Percentiles rank a stretch among this genome's conserved stretches.
Evolutionary conservation across 2,888 invertebrate genomes (phyloP).

Genomic region (Andrena trimmerana): DNA sequence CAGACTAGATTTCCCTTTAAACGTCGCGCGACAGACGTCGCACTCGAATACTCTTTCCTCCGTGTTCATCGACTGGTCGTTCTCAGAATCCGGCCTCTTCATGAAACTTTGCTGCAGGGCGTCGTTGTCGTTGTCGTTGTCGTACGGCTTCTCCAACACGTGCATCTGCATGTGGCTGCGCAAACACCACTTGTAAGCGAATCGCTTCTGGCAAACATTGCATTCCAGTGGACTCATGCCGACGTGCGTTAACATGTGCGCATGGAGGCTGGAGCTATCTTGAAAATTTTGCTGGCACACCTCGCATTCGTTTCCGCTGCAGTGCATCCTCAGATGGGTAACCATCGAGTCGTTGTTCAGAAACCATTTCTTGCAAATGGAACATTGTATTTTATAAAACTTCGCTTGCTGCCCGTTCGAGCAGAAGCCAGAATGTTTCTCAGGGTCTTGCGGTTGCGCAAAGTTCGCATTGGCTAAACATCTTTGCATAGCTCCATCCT

Average conservation of each 20-base stretch:
- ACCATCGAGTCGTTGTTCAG: conserved; percentile 83
- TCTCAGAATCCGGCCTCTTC: conserved; percentile 67
- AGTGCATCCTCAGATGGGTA: conserved; percentile 81
- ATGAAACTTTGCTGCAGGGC: conserved; percentile 70
- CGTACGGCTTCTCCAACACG: conserved; percentile 79
- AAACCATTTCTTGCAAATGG: conserved; percentile 83
- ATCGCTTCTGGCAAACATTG: conserved; percentile 80
- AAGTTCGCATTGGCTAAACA: conserved; percentile 72
- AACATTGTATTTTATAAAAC: conserved; percentile 83
- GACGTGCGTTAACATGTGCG: conserved; percentile 82
- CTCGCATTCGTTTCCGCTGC: conserved; percentile 79
- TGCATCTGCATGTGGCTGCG: conserved; percentile 81
- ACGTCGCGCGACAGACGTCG: conserved; percentile 75
- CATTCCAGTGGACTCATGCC: conserved; percentile 81
- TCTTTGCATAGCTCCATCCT: conserved; percentile 76
- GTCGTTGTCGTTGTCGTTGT: conserved; percentile 76
- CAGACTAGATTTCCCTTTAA: conserved; percentile 75
- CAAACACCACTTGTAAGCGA: conserved; percentile 81
- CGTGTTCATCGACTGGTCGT: conserved; percentile 53
- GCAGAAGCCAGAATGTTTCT: conserved; percentile 65
- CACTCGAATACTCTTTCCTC: conserved; percentile 73
- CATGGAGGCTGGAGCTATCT: conserved; percentile 78
- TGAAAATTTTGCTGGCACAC: conserved; percentile 80
- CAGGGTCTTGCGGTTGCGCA: conserved; percentile 62
- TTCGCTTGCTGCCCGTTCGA: conserved; percentile 76